Base-by-base conservation (phyloP, 1,140 invertebrate genomes). In the Triops longicaudatus region DNA sequence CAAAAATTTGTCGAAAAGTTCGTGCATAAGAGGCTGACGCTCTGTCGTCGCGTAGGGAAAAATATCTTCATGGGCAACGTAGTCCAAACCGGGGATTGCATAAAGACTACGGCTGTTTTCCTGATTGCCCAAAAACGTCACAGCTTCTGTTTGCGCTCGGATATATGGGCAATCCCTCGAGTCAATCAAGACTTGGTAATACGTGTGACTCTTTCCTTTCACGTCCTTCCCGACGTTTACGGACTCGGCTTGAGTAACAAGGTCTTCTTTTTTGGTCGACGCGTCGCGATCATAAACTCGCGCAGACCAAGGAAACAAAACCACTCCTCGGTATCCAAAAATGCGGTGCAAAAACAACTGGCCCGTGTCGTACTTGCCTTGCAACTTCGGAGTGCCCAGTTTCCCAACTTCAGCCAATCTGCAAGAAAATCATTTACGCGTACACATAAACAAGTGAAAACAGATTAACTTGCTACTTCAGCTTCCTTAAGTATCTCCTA, bases 151-250 rank as follows among this genome's bases (percentile, higher is more conserved):
- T 87, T 98, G 96, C 7, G 95, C 94, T 82, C 95, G 88, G 86
- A 98, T 97, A 84, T 91, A 95, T 27, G 96, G 96, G 84, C 94
- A 96, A 87, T 98, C 97, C 83, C 96, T 88, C 76, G 94, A 93
- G 85, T 98, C 97, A 81, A 98, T 98, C 7, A 98, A 87, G 26
- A 97, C 95, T 88, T 98, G 95, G 85, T 98, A 98, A 84, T 97
- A 98, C n/a, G 93, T 93, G 81, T 97, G 94, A 17, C 92, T 93
- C 82, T 89, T 88, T 72, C 94, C 93, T 85, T 95, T 94, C 0
- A 97, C 93, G 87, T 96, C 94, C 83, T 93, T 93, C 12, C 91
- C 90, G 71, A 91, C 91, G 79, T 85, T 83, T 81, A 84, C 79
- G 76, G 83, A 81, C 73, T 85, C 83, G 41, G 28, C 1, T 73